Base-by-base conservation (phyloP, 1,140 invertebrate genomes). In the Bombus confusus region DNA sequence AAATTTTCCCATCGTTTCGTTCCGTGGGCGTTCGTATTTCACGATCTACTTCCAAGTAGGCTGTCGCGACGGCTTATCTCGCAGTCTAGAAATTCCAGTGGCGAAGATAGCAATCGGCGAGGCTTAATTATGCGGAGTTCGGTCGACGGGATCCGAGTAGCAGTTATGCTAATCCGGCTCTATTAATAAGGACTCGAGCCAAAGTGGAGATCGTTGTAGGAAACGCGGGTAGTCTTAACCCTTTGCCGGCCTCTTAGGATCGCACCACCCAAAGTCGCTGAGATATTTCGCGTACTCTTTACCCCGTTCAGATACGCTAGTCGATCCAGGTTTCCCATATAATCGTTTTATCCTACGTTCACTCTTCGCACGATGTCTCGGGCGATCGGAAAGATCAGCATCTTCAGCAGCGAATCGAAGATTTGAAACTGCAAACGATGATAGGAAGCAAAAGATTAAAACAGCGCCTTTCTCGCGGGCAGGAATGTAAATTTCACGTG, bases 141-240 rank as follows among this genome's bases (percentile, higher is more conserved):
- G 81, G 69, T 72, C 88, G 85, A 85, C 81, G 83, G 83, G 86
- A 89, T 91, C 84, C 91, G 72, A 87, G 75, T n/a, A 77, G 91
- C 87, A 91, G 91, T 93, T 93, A 93, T 92, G 92, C 90, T 93
- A 93, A 93, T 93, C 92, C 91, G 79, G 90, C 90, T 92, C 93
- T 93, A 93, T 93, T 93, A 93, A 93, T 93, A 93, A 93, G 92
- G 92, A 92, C 92, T 93, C 86, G 87, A 83, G 85, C 85, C 80
- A 74, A 89, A 92, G 89, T 90, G 87, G 89, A 91, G 86, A 93
- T 92, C 90, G 90, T 76, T 88, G 91, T 91, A 91, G 84, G 91
- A 91, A 91, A 91, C 87, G 52, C 75, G 31, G 83, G 87, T 86
- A 77, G 86, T 68, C 87, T 91, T 92, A 92, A 93, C 91, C 91